Evolutionary conservation across 2,113 vertebrate species (phyloP).

Genomic region (Myotis davidii): DNA sequence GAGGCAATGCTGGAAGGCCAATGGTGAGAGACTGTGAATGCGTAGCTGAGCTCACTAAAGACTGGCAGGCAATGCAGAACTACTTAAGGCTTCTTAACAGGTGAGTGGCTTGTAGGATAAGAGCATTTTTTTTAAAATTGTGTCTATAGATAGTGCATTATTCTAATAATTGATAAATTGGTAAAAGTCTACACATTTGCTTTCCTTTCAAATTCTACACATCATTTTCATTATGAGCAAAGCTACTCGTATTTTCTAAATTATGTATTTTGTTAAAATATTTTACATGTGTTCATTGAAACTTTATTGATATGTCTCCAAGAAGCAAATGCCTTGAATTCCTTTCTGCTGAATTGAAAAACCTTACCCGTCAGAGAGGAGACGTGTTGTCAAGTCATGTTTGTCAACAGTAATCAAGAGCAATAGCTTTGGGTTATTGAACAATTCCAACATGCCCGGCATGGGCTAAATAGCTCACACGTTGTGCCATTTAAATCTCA

Average conservation of each 20-base stretch:
- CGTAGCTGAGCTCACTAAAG: not conserved
- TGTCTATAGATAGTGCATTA: not conserved
- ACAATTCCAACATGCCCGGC: not conserved
- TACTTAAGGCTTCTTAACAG: not conserved
- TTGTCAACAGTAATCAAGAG: not conserved
- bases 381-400: not conserved
- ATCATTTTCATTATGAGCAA: slow-evolving; percentile 21
- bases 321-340: not conserved
- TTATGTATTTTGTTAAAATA: not conserved
- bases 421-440: not conserved
- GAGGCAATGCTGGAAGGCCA: not conserved
- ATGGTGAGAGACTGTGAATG: not conserved
- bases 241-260: not conserved
- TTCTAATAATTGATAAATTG: not conserved
- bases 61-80: not conserved
- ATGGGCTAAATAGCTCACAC: not conserved
- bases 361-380: not conserved
- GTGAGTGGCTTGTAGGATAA: not conserved
- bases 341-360: not conserved
- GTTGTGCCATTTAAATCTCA: not conserved
- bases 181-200: not conserved
- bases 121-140: not conserved
- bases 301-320: not conserved
- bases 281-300: not conserved
- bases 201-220: not conserved